A percentile compares a stretch with the other conserved stretches of the same genome.
Evolutionary conservation across 64 coral and sea anemone species (phyloP).

Genomic region (Montipora cactus): DNA sequence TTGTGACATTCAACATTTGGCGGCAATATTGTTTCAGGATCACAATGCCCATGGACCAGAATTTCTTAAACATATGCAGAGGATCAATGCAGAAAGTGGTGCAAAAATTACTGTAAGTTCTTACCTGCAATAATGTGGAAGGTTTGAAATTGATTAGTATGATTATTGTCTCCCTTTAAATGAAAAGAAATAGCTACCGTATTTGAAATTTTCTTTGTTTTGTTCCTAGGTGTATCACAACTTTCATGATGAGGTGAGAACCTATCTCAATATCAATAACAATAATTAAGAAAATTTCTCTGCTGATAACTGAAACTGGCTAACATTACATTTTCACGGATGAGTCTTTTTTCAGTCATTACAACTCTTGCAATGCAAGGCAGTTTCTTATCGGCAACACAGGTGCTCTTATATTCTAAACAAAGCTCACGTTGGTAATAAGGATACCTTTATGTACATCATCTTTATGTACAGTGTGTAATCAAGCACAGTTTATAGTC

Average conservation of each 20-base stretch:
- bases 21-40: conserved; percentile 65
- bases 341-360: too few relatives aligned
- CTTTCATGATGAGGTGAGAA: conserved; percentile 94
- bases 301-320: too few relatives aligned
- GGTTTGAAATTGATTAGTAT: background rate
- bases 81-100: conserved; percentile 92
- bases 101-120: conserved; percentile 73
- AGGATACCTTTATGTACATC: too few relatives aligned
- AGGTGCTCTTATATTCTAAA: too few relatives aligned
- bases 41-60: conserved; percentile 98
- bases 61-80: conserved; percentile 96
- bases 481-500: too few relatives aligned
- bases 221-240: conserved; percentile 94
- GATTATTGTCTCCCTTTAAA: too few relatives aligned
- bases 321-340: too few relatives aligned
- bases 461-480: too few relatives aligned
- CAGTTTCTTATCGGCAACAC: too few relatives aligned
- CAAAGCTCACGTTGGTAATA: too few relatives aligned
- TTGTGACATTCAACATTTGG: background rate
- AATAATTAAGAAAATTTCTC: too few relatives aligned
- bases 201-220: conserved; percentile 2
- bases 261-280: background rate
- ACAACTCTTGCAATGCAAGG: too few relatives aligned
- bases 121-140: background rate
- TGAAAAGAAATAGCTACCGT: background rate